Evolutionary conservation across 2,888 invertebrate species (phyloP).

Genomic region (Podotricha telesiphe): DNA sequence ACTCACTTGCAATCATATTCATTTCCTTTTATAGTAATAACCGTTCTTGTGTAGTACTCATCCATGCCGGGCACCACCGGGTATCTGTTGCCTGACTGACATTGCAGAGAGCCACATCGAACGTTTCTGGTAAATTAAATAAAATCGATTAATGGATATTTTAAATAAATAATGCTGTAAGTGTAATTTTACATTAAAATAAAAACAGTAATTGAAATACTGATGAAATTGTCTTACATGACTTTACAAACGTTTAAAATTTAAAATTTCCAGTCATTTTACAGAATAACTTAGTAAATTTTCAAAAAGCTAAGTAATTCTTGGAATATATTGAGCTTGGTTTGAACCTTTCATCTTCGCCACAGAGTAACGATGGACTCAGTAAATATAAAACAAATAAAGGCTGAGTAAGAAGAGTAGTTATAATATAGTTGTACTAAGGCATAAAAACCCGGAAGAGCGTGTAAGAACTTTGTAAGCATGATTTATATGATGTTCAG

Average conservation of each 20-base stretch:
- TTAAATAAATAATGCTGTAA: too few species aligned
- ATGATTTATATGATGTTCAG: slow-evolving; percentile 7
- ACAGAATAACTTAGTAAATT: too few species aligned
- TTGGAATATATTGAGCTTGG: too few species aligned
- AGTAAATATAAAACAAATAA: background rate
- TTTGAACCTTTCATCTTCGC: too few species aligned
- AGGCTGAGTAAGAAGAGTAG: too few species aligned
- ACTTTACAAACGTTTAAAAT: too few species aligned
- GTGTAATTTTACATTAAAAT: too few species aligned
- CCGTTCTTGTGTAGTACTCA: slow-evolving; percentile 93
- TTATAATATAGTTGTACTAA: background rate
- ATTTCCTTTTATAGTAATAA: slow-evolving; percentile 93
- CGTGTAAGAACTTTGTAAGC: background rate
- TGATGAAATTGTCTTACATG: too few species aligned
- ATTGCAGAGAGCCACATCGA: slow-evolving; percentile 96
- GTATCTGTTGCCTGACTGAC: slow-evolving; percentile 92
- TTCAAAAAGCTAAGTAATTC: too few species aligned
- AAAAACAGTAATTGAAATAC: too few species aligned
- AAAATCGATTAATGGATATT: background rate
- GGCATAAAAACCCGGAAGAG: slow-evolving; percentile 3
- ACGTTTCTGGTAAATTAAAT: slow-evolving; percentile 87
- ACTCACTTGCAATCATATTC: slow-evolving; percentile 97
- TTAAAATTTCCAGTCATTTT: too few species aligned
- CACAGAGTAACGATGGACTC: too few species aligned
- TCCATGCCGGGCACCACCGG: slow-evolving; percentile 92